Conservation (phyloP, 2,888 invertebrate species). For the Caenorhabditis plicata region DNA sequence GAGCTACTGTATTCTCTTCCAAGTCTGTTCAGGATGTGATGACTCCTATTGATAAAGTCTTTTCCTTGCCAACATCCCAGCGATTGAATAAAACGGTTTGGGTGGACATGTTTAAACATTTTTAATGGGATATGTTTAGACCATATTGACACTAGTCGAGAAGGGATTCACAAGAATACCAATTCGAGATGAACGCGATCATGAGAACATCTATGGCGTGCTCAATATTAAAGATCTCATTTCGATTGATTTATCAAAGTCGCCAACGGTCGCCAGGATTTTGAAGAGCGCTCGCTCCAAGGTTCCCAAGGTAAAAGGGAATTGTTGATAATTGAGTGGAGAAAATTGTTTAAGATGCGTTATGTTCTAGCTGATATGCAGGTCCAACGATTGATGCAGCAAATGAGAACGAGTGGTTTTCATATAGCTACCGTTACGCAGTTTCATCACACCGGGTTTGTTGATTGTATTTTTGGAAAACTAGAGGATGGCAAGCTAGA, state of each 20-base stretch:
- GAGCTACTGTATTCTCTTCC: constrained; percentile 16
- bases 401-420: constrained; percentile 24
- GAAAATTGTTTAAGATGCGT: constrained; percentile 9
- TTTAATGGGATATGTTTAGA: constrained; percentile 1
- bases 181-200: constrained; percentile 15
- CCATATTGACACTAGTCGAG: constrained; percentile 25
- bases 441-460: constrained; percentile 7
- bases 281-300: not conserved
- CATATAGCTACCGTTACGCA: constrained; percentile 24
- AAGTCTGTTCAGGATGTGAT: constrained; percentile 24
- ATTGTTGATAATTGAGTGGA: not conserved
- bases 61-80: constrained; percentile 11
- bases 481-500: no score
- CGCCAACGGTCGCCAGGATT: constrained; percentile 11
- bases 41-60: constrained; percentile 30
- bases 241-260: constrained; percentile 1
- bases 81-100: constrained; percentile 11
- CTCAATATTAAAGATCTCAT: constrained; percentile 27
- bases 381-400: constrained; percentile 15
- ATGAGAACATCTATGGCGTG: constrained; percentile 13
- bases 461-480: no score
- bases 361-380: constrained; percentile 23
- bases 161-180: constrained; percentile 30
- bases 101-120: no score
- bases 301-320: not conserved